A percentile compares a stretch with the other conserved stretches of the same genome.
Evolutionary conservation across 2,888 invertebrate species (phyloP).

Genomic region (Oscheius sp.): DNA sequence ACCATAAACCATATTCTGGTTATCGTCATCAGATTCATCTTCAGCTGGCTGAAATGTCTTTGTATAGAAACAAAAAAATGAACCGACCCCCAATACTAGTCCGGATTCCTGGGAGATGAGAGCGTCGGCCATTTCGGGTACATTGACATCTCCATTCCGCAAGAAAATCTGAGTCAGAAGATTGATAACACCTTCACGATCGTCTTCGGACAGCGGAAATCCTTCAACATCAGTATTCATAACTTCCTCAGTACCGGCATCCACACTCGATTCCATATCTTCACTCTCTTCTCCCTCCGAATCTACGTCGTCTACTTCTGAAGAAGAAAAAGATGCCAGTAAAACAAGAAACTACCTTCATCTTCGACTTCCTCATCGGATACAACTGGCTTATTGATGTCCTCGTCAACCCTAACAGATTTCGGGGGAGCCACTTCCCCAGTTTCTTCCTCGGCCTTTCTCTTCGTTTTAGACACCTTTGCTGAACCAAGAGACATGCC

Average conservation of each 20-base stretch:
- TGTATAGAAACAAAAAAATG: not conserved
- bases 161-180: conserved; percentile 70
- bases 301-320: not conserved
- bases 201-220: conserved; percentile 61
- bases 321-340: too few relatives aligned
- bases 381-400: conserved; percentile 34
- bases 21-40: conserved; percentile 51
- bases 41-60: conserved; percentile 54
- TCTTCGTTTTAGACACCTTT: not conserved
- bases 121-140: conserved; percentile 56
- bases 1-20: conserved; percentile 50
- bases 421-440: not conserved
- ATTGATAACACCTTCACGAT: conserved; percentile 63
- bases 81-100: conserved; percentile 45
- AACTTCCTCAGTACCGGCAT: conserved; percentile 5
- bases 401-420: not conserved
- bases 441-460: conserved; percentile 2
- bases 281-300: conserved; percentile 30
- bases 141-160: conserved; percentile 59
- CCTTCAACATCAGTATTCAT: conserved; percentile 67
- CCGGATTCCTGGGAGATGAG: conserved; percentile 60
- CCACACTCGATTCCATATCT: conserved; percentile 32
- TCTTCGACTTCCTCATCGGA: conserved; percentile 44
- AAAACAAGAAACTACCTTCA: too few relatives aligned
- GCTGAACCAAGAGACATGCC: too few relatives aligned